phyloP scores from a whole-genome alignment of 2,888 invertebrate species.

The Sympetrum striolatum region DNA sequence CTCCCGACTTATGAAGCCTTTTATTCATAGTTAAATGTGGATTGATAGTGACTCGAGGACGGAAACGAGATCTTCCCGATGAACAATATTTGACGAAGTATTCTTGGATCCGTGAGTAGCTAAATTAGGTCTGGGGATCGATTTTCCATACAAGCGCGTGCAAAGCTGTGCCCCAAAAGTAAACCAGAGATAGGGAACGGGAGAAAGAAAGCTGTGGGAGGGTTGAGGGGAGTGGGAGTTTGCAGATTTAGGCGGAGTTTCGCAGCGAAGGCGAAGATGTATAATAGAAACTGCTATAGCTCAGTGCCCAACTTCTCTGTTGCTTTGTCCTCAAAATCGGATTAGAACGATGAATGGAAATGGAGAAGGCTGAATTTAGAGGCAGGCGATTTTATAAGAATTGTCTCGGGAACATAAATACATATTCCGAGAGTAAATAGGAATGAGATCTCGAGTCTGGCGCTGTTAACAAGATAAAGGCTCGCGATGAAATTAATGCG shows the following conservation, averaged over 20 bases:
- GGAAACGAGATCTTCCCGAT: too few species aligned
- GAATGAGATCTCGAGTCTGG: not conserved
- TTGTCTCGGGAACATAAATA: not conserved
- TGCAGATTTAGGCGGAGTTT: not conserved
- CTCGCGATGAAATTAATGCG: too few species aligned
- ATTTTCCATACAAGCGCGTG: not conserved
- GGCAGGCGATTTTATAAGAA: not conserved
- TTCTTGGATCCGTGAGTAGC: not conserved
- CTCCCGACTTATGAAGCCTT: too few species aligned
- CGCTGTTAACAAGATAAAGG: too few species aligned
- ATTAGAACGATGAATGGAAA: not conserved
- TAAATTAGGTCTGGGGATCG: not conserved
- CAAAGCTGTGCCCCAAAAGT: not conserved
- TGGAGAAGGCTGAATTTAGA: not conserved
- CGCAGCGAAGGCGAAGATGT: not conserved
- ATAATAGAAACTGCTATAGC: not conserved
- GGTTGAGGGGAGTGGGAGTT: not conserved
- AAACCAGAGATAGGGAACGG: not conserved
- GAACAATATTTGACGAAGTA: not conserved
- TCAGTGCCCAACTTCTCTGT: not conserved
- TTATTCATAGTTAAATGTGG: too few species aligned
- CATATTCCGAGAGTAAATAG: not conserved
- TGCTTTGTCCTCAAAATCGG: conserved; percentile 9
- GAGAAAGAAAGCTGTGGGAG: not conserved
- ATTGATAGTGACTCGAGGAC: too few species aligned